These are phyloP conservation scores for Amphiduros pacificus DNA, from an alignment of 2,888 invertebrate species.

Conservation along the genomic window DNA sequence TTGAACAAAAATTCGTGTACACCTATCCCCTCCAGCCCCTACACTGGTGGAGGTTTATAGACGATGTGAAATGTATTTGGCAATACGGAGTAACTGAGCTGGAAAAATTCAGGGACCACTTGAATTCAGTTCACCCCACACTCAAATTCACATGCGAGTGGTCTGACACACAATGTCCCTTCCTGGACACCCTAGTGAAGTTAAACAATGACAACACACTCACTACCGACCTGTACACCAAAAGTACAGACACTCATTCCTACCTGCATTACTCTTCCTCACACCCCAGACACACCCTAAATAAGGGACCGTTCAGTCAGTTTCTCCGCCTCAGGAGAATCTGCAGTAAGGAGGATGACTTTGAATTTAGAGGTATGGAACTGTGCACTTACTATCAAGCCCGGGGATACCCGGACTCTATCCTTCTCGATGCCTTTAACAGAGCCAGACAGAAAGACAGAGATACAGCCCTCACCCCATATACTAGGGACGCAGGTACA, in stretches of 20 bases:
- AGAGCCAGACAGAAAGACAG: too few species aligned
- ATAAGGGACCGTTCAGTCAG: background rate
- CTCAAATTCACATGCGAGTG: slow-evolving; percentile 2
- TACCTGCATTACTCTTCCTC: background rate
- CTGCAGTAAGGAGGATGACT: background rate
- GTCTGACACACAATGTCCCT: background rate
- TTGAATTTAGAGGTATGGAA: too few species aligned
- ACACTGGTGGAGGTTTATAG: slow-evolving; percentile 1
- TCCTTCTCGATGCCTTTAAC: too few species aligned
- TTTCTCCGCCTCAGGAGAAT: background rate
- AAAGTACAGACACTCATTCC: background rate
- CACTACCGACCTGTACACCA: background rate
- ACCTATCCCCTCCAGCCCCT: background rate
- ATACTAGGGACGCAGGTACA: too few species aligned
- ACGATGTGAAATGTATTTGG: slow-evolving; percentile 1
- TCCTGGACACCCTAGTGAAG: background rate
- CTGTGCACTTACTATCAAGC: too few species aligned
- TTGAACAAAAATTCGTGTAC: background rate
- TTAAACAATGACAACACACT: background rate
- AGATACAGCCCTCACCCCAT: too few species aligned
- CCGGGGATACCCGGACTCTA: too few species aligned
- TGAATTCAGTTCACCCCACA: background rate
- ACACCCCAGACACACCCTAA: background rate
- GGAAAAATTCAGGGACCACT: background rate
- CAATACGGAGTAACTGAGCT: background rate